Base-by-base conservation (phyloP, 2,888 invertebrate species). In the Prenolepis imparis region DNA sequence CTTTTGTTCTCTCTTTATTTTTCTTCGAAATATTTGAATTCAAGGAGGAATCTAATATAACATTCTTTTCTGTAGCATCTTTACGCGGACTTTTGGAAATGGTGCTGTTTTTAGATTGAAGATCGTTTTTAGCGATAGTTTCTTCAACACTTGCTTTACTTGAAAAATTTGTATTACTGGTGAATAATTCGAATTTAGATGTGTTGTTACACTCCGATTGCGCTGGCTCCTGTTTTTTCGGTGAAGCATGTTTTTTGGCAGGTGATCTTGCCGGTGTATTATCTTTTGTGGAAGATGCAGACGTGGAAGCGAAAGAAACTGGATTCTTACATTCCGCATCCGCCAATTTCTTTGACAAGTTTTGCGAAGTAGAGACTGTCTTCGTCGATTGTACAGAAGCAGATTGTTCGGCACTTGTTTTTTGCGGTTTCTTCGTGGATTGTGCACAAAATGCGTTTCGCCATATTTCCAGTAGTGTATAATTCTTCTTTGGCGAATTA, bases 241-340 rank as follows among this genome's bases (percentile, higher is more conserved):
- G 12, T 4, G 24, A 36, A 61, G 6, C 4, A 2, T 5, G 12
- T 68, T 68, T 57, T 57, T 1, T 1, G 28, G 28, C 4, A 28
- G 24, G 6, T n/a, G 12, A 55, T 41, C 3, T 11, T n/a, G 39
- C 18, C 2, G 12, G 6, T 44, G 15, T 9, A 28, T 36, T 59
- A n/a, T 18, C 3, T 32, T 59, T 70, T 18, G 8, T 15, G 59
- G 59, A 78, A 78, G 78, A 78, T 32, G 12, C 28, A 78, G 21
- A 44, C 24, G 15, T 70, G 59, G 70, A 70, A 78, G 59, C 1
- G 1, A 21, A 32, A 24, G 4, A 41, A 67, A 67, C 6, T 52
- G 52, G 8, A 59, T 9, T 36, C 1, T 44, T 44, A 41, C 5
- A n/a, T 57, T 15, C 12, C 5, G 24, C 18, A 18, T 44, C 28